Evolutionary conservation across 1,140 invertebrate species (phyloP).

Genomic region (Lepidurus apus): DNA sequence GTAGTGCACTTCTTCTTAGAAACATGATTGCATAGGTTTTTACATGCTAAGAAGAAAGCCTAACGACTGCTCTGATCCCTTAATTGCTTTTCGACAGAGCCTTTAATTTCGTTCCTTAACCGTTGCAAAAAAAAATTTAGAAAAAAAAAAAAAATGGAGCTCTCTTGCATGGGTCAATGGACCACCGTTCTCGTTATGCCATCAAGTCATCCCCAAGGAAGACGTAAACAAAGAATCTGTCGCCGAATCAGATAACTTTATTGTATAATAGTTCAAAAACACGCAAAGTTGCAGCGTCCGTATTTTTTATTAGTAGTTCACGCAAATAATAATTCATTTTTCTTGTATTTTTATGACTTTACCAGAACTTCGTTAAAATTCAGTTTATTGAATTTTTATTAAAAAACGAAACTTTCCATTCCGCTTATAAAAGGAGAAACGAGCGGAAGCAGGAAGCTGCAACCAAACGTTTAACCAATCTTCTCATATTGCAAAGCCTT

Average conservation of each 20-base stretch:
- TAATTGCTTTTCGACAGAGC: background rate
- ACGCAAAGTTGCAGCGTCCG: too few species aligned
- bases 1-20: background rate
- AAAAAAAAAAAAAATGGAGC: background rate
- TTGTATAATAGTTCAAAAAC: background rate
- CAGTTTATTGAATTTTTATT: too few species aligned
- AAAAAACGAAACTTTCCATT: too few species aligned
- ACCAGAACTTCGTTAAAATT: too few species aligned
- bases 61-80: slow-evolving; percentile 17
- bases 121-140: background rate
- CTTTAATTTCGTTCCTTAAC: background rate
- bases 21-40: background rate
- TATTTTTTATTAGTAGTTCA: too few species aligned
- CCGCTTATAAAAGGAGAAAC: too few species aligned
- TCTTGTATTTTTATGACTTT: too few species aligned
- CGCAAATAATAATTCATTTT: too few species aligned
- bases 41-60: background rate
- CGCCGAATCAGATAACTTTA: background rate
- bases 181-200: background rate
- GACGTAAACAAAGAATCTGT: background rate
- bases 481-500: too few species aligned
- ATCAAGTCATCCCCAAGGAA: background rate
- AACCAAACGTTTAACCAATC: too few species aligned
- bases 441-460: too few species aligned
- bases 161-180: slow-evolving; percentile 1